phyloP scores from a whole-genome alignment of 2,797 vertebrate species.

The Pangasius mekongensis region DNA sequence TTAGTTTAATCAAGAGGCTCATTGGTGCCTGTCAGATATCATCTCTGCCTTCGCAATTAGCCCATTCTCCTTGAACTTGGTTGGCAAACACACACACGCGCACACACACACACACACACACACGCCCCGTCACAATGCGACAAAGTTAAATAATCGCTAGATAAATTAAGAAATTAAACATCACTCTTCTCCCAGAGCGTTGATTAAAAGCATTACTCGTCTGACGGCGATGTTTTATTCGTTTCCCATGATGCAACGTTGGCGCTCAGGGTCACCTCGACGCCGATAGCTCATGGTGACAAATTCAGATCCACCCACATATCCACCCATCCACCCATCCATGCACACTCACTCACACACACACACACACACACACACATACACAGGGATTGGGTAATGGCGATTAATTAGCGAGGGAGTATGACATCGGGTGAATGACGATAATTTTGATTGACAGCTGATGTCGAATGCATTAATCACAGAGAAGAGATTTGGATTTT shows the following conservation, averaged over 20 bases:
- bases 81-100: conserved; percentile 53
- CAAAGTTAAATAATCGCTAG: conserved; percentile 19
- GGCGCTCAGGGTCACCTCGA: conserved; percentile 55
- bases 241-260: conserved; percentile 49
- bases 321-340: conserved; percentile 4
- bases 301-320: conserved; percentile 23
- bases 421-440: not conserved
- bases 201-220: conserved; percentile 18
- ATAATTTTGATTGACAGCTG: conserved; percentile 21
- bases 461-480: conserved; percentile 1
- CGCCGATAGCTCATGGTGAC: conserved; percentile 16
- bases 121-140: not conserved
- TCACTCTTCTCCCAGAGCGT: conserved; percentile 24
- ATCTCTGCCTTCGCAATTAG: conserved; percentile 84
- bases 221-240: conserved; percentile 12
- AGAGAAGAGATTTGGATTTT: not conserved
- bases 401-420: conserved; percentile 2
- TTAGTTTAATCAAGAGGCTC: conserved; percentile 83
- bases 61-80: conserved; percentile 81
- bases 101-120: conserved; percentile 3
- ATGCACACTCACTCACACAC: conserved; percentile 2
- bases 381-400: not conserved
- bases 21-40: conserved; percentile 82
- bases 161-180: conserved; percentile 26
- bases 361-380: conserved; percentile 12